These are phyloP conservation scores for Zoanthus solanderi DNA, from an alignment of 92 coral and sea anemone species.

Conservation along the genomic window DNA sequence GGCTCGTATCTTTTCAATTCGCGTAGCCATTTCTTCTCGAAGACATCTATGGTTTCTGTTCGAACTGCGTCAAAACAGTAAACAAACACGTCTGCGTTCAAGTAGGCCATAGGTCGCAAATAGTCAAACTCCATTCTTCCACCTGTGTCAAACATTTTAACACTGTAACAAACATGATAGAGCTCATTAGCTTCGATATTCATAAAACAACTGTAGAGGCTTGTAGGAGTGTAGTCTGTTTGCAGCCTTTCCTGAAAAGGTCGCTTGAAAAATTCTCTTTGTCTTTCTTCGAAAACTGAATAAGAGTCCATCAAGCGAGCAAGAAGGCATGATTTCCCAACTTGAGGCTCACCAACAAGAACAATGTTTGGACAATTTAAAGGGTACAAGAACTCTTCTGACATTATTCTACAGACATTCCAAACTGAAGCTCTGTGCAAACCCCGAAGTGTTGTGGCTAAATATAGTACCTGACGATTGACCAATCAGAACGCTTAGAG, in stretches of 20 bases:
- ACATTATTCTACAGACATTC: neutral
- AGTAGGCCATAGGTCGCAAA: slow-evolving; percentile 77
- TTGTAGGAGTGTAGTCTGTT: slow-evolving; percentile 50
- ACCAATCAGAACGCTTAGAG: slow-evolving; percentile 14
- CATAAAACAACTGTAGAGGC: slow-evolving; percentile 52
- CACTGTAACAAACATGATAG: slow-evolving; percentile 59
- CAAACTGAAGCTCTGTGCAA: slow-evolving; percentile 8
- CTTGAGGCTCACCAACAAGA: slow-evolving; percentile 75
- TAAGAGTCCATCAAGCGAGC: slow-evolving; percentile 66
- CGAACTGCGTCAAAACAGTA: slow-evolving; percentile 73
- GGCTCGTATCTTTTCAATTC: slow-evolving; percentile 67
- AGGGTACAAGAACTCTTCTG: slow-evolving; percentile 1
- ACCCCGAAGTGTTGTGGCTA: slow-evolving; percentile 20
- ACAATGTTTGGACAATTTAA: slow-evolving; percentile 67
- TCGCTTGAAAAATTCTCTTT: slow-evolving; percentile 60
- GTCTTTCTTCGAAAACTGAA: slow-evolving; percentile 64
- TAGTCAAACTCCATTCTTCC: slow-evolving; percentile 61
- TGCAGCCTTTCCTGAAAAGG: slow-evolving; percentile 55
- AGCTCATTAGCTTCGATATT: slow-evolving; percentile 47
- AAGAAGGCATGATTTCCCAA: slow-evolving; percentile 79
- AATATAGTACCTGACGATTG: slow-evolving; percentile 9
- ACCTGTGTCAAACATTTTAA: slow-evolving; percentile 77
- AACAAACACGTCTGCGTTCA: slow-evolving; percentile 72
- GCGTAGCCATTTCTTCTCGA: slow-evolving; percentile 67
- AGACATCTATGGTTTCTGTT: slow-evolving; percentile 56